Evolutionary conservation across 2,888 invertebrate genomes (phyloP).

Genomic region (Hydrotaea cyrtoneurina): DNA sequence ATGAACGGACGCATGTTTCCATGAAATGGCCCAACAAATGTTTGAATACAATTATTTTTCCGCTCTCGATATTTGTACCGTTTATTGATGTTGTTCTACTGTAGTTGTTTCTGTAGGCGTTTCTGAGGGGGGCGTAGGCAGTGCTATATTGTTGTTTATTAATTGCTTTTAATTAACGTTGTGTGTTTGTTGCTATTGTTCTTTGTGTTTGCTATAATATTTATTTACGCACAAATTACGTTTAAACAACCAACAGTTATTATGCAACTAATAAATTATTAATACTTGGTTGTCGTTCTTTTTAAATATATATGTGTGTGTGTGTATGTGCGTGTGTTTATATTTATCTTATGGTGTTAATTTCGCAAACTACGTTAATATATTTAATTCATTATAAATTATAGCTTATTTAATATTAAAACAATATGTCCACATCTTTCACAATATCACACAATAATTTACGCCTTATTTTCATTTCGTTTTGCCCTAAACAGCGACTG

Average conservation of each 20-base stretch:
- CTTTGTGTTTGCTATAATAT: background rate
- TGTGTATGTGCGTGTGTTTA: background rate
- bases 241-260: background rate
- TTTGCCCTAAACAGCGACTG: no score
- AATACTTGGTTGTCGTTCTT: background rate
- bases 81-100: background rate
- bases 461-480: no score
- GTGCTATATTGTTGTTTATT: slow-evolving; percentile 17
- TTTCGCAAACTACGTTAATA: background rate
- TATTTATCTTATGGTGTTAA: slow-evolving; percentile 8
- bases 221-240: background rate
- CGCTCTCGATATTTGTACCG: background rate
- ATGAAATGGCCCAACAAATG: background rate
- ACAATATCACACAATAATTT: background rate
- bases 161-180: slow-evolving; percentile 32
- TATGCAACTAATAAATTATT: slow-evolving; percentile 29
- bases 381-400: background rate
- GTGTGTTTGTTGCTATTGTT: background rate
- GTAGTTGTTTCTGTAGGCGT: background rate
- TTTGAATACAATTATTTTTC: background rate
- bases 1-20: background rate
- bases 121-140: background rate
- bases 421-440: background rate
- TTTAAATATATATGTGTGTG: no score
- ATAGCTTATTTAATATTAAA: slow-evolving; percentile 11